These are phyloP conservation scores for Balanococcus diminutus DNA, from an alignment of 2,888 invertebrate genomes.

Conservation along the genomic window DNA sequence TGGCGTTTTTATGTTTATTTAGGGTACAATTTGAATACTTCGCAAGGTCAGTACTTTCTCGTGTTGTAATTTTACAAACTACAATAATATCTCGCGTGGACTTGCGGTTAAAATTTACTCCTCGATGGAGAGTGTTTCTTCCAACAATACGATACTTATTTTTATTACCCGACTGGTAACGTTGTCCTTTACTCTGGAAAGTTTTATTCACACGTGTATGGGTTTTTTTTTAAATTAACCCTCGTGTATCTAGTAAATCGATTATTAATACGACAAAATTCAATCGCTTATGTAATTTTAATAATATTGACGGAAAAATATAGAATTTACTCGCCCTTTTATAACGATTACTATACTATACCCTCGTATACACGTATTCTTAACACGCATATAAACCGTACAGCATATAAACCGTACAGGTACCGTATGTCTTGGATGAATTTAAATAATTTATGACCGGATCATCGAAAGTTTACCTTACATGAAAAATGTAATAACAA, in stretches of 20 bases:
- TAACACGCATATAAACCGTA: background rate
- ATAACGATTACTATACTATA: background rate
- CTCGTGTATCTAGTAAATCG: too few species aligned
- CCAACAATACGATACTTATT: too few species aligned
- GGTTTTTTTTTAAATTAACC: too few species aligned
- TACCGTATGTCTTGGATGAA: constrained; percentile 4
- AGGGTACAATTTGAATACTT: constrained; percentile 27
- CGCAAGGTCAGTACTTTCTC: background rate
- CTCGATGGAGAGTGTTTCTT: too few species aligned
- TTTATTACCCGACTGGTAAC: too few species aligned
- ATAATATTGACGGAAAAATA: background rate
- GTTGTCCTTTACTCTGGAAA: too few species aligned
- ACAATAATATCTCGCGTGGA: background rate
- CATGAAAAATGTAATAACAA: constrained; percentile 26
- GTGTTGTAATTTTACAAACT: background rate
- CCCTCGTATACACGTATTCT: background rate
- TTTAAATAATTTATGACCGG: constrained; percentile 25
- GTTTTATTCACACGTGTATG: too few species aligned
- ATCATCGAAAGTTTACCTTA: constrained; percentile 15
- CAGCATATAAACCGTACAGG: background rate
- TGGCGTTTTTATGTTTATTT: constrained; percentile 32
- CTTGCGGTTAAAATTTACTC: background rate
- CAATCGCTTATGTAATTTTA: background rate
- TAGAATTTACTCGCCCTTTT: background rate
- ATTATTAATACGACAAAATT: background rate